phyloP scores from a whole-genome alignment of 2,888 invertebrate genomes.

The Sesia apiformis region DNA sequence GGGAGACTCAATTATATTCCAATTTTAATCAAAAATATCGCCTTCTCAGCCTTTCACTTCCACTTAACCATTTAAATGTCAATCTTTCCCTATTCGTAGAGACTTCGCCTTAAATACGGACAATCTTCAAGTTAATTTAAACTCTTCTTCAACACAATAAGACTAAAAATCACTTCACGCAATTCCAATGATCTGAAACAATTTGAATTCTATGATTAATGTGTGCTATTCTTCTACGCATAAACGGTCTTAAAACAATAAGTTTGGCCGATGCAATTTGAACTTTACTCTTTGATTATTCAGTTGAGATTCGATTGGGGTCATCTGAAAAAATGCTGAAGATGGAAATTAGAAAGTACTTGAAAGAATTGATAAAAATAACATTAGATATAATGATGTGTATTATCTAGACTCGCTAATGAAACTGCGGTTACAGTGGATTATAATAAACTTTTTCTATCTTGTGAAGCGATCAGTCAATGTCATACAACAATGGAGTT shows the following conservation, averaged over 20 bases:
- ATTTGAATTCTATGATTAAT: slow-evolving; percentile 70
- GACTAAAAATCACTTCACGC: slow-evolving; percentile 18
- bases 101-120: slow-evolving; percentile 37
- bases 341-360: slow-evolving; percentile 45
- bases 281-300: slow-evolving; percentile 16
- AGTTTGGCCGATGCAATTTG: slow-evolving; percentile 14
- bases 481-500: slow-evolving; percentile 28
- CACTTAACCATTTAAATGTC: slow-evolving; percentile 73
- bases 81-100: slow-evolving; percentile 45
- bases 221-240: slow-evolving; percentile 39
- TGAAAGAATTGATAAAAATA: slow-evolving; percentile 53
- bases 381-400: slow-evolving; percentile 42
- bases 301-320: slow-evolving; percentile 18
- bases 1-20: slow-evolving; percentile 74
- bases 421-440: slow-evolving; percentile 14
- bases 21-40: slow-evolving; percentile 74
- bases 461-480: slow-evolving; percentile 32
- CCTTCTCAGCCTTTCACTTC: slow-evolving; percentile 69
- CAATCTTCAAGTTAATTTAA: slow-evolving; percentile 14
- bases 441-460: slow-evolving; percentile 5
- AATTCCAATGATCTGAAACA: slow-evolving; percentile 42
- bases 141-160: slow-evolving; percentile 17
- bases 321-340: slow-evolving; percentile 16
- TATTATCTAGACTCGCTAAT: slow-evolving; percentile 27
- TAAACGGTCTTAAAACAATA: slow-evolving; percentile 22